Base-by-base conservation (phyloP, 2,888 invertebrate species). In the Galerucella calmariensis region DNA sequence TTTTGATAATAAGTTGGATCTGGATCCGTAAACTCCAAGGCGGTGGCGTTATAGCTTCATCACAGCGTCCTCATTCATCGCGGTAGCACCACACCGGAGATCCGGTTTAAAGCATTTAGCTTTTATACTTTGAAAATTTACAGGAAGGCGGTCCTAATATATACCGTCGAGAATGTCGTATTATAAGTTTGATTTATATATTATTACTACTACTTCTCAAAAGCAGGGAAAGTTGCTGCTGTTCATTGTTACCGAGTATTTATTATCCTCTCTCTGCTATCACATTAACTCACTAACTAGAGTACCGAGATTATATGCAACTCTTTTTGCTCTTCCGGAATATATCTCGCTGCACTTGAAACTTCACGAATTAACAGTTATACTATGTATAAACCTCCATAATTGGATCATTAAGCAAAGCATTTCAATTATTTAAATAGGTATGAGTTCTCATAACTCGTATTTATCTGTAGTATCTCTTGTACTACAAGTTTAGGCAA, bases 111-210 rank as follows among this genome's bases (percentile, higher is more conserved):
- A 76, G 74, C 79, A 76, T 77, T 79, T 76, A 75, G 79, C 79
- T 79, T 79, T 79, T 79, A 79, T 79, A 78, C 79, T 78, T 79
- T 74, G 79, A 48, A 79, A 77, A 79, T 79, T 78, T 75, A 74
- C 79, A 79, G 79, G 79, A 79, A 81, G 82, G 79, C 77, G 78
- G 78, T 80, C 79, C 81, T 81, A 81, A 82, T 82, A 82, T 41
- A 41, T 82, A 82, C 80, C 80, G 80, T 79, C 80, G 81, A 79
- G 78, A 78, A 74, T 81, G 81, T 71, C 71, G 71, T 81, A 81
- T 83, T 81, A 82, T 81, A 81, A 82, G 81, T 79, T 79, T 83
- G 81, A 83, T 82, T 83, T 81, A 82, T 80, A 77, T 78, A 76
- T 78, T 74, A 72, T 65, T 69, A 61, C 61, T 58, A n/a, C 20